phyloP scores from a whole-genome alignment of 2,888 invertebrate species.

The Macrosiphum euphorbiae region DNA sequence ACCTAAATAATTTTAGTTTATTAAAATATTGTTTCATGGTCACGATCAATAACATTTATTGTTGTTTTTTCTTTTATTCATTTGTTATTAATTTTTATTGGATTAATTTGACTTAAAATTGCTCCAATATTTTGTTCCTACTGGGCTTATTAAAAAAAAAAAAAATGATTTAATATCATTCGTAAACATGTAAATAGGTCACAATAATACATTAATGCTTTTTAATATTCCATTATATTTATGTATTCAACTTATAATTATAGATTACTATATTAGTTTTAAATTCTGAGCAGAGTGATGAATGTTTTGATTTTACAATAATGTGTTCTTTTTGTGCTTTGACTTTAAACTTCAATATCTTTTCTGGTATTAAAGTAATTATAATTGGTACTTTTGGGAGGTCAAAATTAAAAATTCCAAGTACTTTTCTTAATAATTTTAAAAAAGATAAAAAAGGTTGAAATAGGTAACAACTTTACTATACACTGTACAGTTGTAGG shows the following conservation, averaged over 20 bases:
- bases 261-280: not conserved
- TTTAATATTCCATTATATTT: not conserved
- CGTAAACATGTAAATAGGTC: not conserved
- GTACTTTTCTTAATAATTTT: too few species aligned
- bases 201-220: not conserved
- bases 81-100: slow-evolving; percentile 32
- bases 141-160: not conserved
- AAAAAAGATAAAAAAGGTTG: not conserved
- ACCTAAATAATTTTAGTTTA: slow-evolving; percentile 38
- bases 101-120: not conserved
- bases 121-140: not conserved
- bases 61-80: slow-evolving; percentile 23
- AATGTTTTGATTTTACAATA: not conserved
- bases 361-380: not conserved
- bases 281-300: not conserved
- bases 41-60: slow-evolving; percentile 42
- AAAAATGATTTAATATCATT: not conserved
- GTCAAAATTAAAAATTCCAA: not conserved
- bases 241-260: not conserved
- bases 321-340: not conserved
- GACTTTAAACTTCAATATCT: not conserved
- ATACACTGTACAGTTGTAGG: too few species aligned
- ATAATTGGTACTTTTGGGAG: not conserved
- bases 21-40: slow-evolving; percentile 52
- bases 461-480: not conserved